These are phyloP conservation scores for Metridium senile DNA, from an alignment of 92 coral and sea anemone species.

Conservation along the genomic window DNA sequence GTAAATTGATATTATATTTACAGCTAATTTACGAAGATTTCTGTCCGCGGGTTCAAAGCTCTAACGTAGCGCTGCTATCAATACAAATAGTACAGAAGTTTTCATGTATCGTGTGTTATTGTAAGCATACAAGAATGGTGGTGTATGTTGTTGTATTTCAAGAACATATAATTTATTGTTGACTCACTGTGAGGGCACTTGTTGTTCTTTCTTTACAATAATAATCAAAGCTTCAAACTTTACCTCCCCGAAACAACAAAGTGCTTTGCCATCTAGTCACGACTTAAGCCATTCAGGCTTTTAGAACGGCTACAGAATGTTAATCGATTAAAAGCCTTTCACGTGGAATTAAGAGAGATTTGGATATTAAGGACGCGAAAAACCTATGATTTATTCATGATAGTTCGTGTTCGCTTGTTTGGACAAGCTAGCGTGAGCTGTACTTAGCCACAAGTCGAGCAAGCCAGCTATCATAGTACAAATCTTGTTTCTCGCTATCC, in stretches of 20 bases:
- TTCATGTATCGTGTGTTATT: not conserved
- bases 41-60: constrained; percentile 20
- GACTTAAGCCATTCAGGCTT: constrained; percentile 15
- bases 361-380: constrained; percentile 12
- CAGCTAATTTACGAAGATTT: constrained; percentile 14
- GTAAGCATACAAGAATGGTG: not conserved
- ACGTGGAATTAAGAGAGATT: constrained; percentile 21
- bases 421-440: constrained; percentile 21
- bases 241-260: constrained; percentile 12
- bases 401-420: not conserved
- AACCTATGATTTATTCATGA: constrained; percentile 16
- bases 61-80: constrained; percentile 2
- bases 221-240: constrained; percentile 14
- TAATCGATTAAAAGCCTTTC: constrained; percentile 23
- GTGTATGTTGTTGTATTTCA: not conserved
- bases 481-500: constrained; percentile 20
- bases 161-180: constrained; percentile 23
- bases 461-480: not conserved
- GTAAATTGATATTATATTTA: constrained; percentile 5
- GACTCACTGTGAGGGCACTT: constrained; percentile 6
- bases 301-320: constrained; percentile 3
- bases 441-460: not conserved
- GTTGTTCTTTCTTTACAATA: constrained; percentile 23
- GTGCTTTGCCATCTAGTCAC: constrained; percentile 3
- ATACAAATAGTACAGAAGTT: not conserved